Base-by-base conservation (phyloP, 2,113 vertebrate species). In the Cromileptes altivelis region DNA sequence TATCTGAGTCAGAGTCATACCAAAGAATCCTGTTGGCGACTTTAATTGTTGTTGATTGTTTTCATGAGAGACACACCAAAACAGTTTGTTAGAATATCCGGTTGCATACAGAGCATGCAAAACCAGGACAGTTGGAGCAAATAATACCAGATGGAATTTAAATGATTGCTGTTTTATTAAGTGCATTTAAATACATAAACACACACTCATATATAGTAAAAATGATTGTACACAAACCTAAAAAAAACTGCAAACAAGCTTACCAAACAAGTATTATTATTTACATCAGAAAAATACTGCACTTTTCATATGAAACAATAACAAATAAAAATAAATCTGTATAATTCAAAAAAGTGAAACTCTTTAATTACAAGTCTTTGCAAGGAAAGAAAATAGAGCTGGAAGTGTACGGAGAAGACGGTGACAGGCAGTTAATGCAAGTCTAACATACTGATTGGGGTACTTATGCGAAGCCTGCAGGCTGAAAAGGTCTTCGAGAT, bases 271-370 rank as follows among this genome's bases (percentile, higher is more conserved):
- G 86, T 88, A 92, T 87, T 93, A 95, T 95, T 89, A 95, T 95
- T 89, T 95, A 95, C 94, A 95, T 90, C 90, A 89, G 81, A 93
- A 94, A 95, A 95, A 94, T 94, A 95, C 91, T 93, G 91, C 75
- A 92, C 64, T 88, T 91, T 92, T 88, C 77, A 91, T 94, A 89
- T 88, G 81, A 91, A 93, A 92, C 87, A 81, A 91, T 68, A 77
- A 81, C 62, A 93, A 92, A 91, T 85, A 81, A 80, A 81, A 81
- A 88, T 92, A 89, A 90, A 90, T 89, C 74, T 86, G 75, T 83
- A 58, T 69, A 74, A 89, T 86, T 91, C 62, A 65, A 78, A 85
- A 85, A 75, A 87, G 49, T 61, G 18, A 64, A 78, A 90, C 68
- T 81, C 81, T 92, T 83, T 82, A 88, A 87, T 89, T 76, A 82